Percentiles rank a stretch among this genome's conserved stretches.
Evolutionary conservation across 2,888 invertebrate species (phyloP).

Genomic region (Metopia argyrocephala): DNA sequence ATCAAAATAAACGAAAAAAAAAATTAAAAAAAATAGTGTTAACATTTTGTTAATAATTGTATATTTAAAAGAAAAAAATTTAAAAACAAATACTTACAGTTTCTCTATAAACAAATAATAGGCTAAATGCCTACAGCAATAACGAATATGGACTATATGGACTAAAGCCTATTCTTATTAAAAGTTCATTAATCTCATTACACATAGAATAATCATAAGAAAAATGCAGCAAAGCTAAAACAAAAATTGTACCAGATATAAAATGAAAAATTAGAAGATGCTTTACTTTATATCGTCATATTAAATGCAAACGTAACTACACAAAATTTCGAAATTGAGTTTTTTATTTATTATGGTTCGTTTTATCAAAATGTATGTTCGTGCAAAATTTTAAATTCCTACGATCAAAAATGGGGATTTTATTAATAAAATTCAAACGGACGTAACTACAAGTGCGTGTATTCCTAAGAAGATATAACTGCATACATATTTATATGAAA

Average conservation of each 20-base stretch:
- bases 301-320: too few species aligned
- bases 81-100: constrained; percentile 11
- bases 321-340: too few species aligned
- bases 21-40: not conserved
- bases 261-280: too few species aligned
- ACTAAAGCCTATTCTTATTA: constrained; percentile 28
- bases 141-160: not conserved
- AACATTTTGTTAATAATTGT: constrained; percentile 26
- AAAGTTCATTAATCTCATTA: constrained; percentile 63
- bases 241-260: constrained; percentile 16
- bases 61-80: constrained; percentile 25
- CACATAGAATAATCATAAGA: constrained; percentile 22
- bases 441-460: too few species aligned
- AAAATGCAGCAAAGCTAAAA: constrained; percentile 24
- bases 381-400: too few species aligned
- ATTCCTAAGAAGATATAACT: too few species aligned
- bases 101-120: constrained; percentile 27
- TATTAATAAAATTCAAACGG: too few species aligned
- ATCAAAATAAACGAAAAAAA: constrained; percentile 3
- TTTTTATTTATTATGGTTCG: too few species aligned
- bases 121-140: constrained; percentile 10
- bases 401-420: too few species aligned
- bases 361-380: too few species aligned
- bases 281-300: too few species aligned
- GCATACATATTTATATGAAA: too few species aligned